Evolutionary conservation across 2,888 invertebrate species (phyloP), one percentile per base, ranked within the genome.

Genomic region (Rhagonycha fulva): DNA sequence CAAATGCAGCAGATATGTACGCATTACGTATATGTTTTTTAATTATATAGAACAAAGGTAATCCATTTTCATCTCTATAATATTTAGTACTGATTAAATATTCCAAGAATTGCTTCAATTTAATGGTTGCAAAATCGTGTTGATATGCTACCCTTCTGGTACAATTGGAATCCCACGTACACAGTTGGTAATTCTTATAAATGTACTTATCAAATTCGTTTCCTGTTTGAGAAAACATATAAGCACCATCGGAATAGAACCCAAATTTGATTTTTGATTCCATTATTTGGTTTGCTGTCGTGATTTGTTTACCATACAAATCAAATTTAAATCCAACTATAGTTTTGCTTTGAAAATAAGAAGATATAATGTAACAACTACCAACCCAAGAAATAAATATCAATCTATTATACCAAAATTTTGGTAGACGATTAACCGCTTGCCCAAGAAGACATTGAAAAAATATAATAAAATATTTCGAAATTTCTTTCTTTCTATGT

Each of bases 331-430:
- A 70, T 9, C 30, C 72, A 0, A 68, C 28, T 7, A 75, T 71
- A 12, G 77, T 9, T n/a, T 78, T 69, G 4, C 77, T 73, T 75
- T 79, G 78, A 70, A 78, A 79, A 11, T 62, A 61, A 5, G 75
- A 70, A 2, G 19, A n/a, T 12, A 74, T 62, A 1, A 75, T 23
- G 14, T 61, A 66, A 9, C 66, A 60, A 19, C 68, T 19, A 3
- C 19, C 14, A 1, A 78, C n/a, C 75, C 78, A 75, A 10, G 62
- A 7, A 0, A 26, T 23, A 26, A 78, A 63, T 0, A 69, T 9
- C 0, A 78, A 12, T 23, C 71, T 73, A 14, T 66, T 14, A 10
- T n/a, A 10, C 9, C 9, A 9, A 3, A 14, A 12, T 32, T 61
- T 71, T 11, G 77, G 77, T 10, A 63, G 30, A 10, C 28, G 3